Base-by-base conservation (phyloP, 1,140 invertebrate genomes). In the Ceratoteleas bidentatus region DNA sequence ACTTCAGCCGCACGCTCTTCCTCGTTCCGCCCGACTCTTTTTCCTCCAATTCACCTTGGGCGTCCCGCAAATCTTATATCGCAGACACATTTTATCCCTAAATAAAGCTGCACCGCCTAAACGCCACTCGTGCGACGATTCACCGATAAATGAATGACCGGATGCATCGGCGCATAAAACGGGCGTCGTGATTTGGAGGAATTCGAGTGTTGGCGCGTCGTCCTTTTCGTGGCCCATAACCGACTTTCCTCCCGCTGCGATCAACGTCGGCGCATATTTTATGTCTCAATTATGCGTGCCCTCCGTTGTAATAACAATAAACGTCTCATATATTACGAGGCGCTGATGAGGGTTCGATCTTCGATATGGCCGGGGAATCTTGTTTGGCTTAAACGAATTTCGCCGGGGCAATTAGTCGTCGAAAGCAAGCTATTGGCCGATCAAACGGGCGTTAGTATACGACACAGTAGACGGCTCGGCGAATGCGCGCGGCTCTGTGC, bases 211-310 rank as follows among this genome's bases (percentile, higher is more conserved):
- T 66, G 62, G 54, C 54, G 45, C 62, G 56, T 32, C 54, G 73
- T 16, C 24, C 66, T 66, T 75, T 75, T 65, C 54, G 43, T 43
- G 62, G 24, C 0, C 56, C 57, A 61, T 61, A 64, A 54, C 43
- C 43, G 43, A 57, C n/a, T 40, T 47, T 53, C 13, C 64, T 66
- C 82, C 74, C 69, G 73, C 73, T 54, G 64, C 56, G 83, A 69
- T 36, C 52, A 33, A 58, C 54, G 36, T 11, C 54, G 40, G 16
- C 64, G 36, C 47, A 70, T 62, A 87, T 75, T 88, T 88, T 87
- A 87, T 88, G 86, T 87, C 86, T 86, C 86, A 88, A 87, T 87
- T 88, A 88, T 83, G 84, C 49, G 83, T 74, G 62, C 84, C 70
- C 85, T 86, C 80, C 81, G 70, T 64, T 75, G 85, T 85, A 87